phyloP scores from a whole-genome alignment of 2,888 invertebrate species.

The Nomada ruficornis region DNA sequence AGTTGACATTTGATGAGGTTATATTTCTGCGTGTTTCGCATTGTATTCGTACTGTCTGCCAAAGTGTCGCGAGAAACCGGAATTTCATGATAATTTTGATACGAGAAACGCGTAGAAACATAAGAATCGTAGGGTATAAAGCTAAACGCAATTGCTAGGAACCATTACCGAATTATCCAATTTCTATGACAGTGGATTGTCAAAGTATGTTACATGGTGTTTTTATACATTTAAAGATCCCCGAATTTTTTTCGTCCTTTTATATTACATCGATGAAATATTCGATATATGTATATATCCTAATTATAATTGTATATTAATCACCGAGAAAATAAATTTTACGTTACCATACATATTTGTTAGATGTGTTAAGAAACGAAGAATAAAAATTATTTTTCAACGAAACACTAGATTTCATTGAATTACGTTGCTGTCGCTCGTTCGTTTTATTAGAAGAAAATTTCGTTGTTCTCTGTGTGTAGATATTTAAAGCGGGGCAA shows the following conservation, averaged over 20 bases:
- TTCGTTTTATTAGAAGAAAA: background rate
- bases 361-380: background rate
- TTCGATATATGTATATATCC: background rate
- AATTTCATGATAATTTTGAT: slow-evolving; percentile 32
- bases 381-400: background rate
- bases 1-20: slow-evolving; percentile 61
- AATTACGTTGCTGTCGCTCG: too few species aligned
- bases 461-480: slow-evolving; percentile 10
- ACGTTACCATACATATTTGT: background rate
- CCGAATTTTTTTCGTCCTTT: background rate
- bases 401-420: background rate
- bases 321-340: background rate
- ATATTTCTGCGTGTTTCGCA: slow-evolving; percentile 37
- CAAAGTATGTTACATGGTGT: slow-evolving; percentile 54
- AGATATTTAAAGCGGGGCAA: slow-evolving; percentile 79
- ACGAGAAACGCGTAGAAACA: background rate
- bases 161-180: slow-evolving; percentile 25
- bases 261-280: background rate
- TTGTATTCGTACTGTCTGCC: slow-evolving; percentile 16
- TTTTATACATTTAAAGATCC: slow-evolving; percentile 9
- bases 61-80: background rate
- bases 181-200: slow-evolving; percentile 61
- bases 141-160: slow-evolving; percentile 3
- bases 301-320: background rate
- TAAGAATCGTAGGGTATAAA: background rate